Evolutionary conservation across 2,113 vertebrate species (phyloP), one percentile per base, ranked within the genome.

Genomic region (Aythya baeri): DNA sequence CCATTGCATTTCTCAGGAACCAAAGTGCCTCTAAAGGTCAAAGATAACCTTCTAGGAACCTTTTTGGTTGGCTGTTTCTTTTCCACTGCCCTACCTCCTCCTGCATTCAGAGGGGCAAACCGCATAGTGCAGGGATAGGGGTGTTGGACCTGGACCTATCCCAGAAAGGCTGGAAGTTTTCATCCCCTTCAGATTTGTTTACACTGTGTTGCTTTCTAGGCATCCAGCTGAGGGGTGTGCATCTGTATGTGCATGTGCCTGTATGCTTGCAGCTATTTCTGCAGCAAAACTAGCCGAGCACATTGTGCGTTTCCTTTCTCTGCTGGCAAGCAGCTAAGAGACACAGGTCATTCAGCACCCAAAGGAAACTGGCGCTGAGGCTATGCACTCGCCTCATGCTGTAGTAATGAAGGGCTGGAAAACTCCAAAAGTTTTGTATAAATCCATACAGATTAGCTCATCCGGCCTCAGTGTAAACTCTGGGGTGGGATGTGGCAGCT

Each of bases 241-340:
- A 50, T 18, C 50, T 41, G 22, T 31, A 11, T 2, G 1, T 13
- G 13, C 9, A 13, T 0, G 0, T 22, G 29, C 20, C 58, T 1
- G 3, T 38, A 76, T 11, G 26, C n/a, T 71, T 34, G 3, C 59
- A 82, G 57, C 74, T 65, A 7, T 29, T 27, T 49, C 61, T 49
- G 63, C 6, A 57, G 59, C 32, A 61, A 73, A 91, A 57, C 22
- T 3, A 27, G 31, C 70, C 0, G 1, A 79, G 67, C 7, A 59
- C 5, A 1, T 3, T 5, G 9, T 2, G 2, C 7, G 32, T 43
- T 70, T 59, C 58, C 23, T 61, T 52, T 63, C 63, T 57, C 57
- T 5, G 3, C 34, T 21, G 76, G 26, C 1, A 1, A 77, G 68
- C 34, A 66, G 36, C 72, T 61, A 49, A 63, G 49, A 78, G 44